These are phyloP conservation scores for Deladenus siricidicola DNA, from an alignment of 2,888 invertebrate genomes.

Conservation along the genomic window DNA sequence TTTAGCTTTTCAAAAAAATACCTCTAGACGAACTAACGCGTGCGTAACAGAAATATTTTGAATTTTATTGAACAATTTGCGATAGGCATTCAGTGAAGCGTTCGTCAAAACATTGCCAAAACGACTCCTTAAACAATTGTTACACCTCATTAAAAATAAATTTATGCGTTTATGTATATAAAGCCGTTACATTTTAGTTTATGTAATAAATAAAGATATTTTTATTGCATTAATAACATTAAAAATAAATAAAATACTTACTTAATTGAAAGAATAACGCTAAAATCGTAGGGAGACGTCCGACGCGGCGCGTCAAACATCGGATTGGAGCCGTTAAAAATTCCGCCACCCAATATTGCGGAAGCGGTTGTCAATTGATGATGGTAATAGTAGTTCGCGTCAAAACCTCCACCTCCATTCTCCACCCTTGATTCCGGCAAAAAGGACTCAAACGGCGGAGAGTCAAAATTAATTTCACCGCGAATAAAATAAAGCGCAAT, in stretches of 20 bases:
- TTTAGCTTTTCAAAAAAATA: too few species aligned
- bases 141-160: too few species aligned
- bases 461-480: not conserved
- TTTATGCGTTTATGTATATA: too few species aligned
- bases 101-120: conserved; percentile 11
- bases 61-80: conserved; percentile 13
- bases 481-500: not conserved
- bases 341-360: not conserved
- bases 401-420: not conserved
- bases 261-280: conserved; percentile 23
- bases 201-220: too few species aligned
- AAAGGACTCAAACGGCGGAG: conserved; percentile 4
- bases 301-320: conserved; percentile 32
- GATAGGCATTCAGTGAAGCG: conserved; percentile 7
- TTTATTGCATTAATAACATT: too few species aligned
- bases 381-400: not conserved
- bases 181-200: too few species aligned
- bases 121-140: conserved; percentile 14
- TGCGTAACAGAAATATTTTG: not conserved
- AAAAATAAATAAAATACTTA: too few species aligned
- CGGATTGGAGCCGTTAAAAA: conserved; percentile 41
- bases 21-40: not conserved
- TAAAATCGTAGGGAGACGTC: conserved; percentile 26
- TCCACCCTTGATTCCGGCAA: not conserved
- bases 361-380: not conserved